Base-by-base conservation (phyloP, 2,113 vertebrate species). In the Piaya cayana region DNA sequence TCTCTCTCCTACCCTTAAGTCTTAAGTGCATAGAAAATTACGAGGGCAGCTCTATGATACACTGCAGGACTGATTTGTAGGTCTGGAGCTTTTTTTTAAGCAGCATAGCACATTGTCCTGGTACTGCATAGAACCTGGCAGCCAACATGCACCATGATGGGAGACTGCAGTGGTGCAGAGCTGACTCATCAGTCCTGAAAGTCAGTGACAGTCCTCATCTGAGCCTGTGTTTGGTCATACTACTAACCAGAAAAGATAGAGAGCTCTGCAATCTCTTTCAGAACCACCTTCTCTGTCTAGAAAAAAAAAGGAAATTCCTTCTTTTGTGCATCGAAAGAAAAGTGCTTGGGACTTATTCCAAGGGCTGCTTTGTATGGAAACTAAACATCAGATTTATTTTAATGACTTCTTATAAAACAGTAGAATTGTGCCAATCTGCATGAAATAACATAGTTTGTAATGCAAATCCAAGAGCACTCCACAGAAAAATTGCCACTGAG, bases 171-270 rank as follows among this genome's bases (percentile, higher is more conserved):
- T 67, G 81, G 65, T 90, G 87, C 90, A 95, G 91, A 91, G 84
- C 91, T 95, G 95, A 97, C 75, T 95, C 94, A 93, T 70, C 91
- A 45, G 30, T 83, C 47, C 37, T 74, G 91, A 94, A 95, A 78
- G 94, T 91, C 94, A 94, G 1, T 11, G 5, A 13, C 64, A 92
- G 52, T 82, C 65, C 49, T 70, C 23, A 0, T 15, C 20, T 58
- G 32, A 68, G 91, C 55, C 45, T 84, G 50, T 32, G 7, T 55
- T 84, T 70, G n/a, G 32, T 32, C 82, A 7, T 21, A 25, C 75
- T 65, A 37, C 26, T 43, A 85, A 42, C 5, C 42, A 80, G 34
- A 22, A 43, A 77, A 49, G 30, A 62, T 11, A 75, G 32, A 72
- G 11, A 69, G 12, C 19, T 49, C 13, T 0, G 0, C 45, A 86